These are phyloP conservation scores for Oceanites oceanicus DNA, from an alignment of 2,113 vertebrate genomes.

Conservation along the genomic window DNA sequence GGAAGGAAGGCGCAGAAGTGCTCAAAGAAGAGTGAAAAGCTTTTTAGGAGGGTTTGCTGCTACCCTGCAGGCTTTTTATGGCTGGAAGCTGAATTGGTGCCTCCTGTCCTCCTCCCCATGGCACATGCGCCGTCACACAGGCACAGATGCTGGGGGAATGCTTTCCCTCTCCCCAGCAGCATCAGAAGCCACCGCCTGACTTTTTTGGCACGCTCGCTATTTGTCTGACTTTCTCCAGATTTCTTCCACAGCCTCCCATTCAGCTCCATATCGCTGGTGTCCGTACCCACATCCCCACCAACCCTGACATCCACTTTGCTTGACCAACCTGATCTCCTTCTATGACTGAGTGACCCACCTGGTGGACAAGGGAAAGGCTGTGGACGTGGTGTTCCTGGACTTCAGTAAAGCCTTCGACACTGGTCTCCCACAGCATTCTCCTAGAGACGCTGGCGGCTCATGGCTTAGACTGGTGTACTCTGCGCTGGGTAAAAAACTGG, in stretches of 20 bases:
- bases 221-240: not conserved
- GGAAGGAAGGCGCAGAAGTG: not conserved
- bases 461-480: no score
- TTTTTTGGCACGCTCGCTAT: not conserved
- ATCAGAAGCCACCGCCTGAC: not conserved
- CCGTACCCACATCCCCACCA: accelerated
- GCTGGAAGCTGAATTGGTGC: not conserved
- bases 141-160: no score
- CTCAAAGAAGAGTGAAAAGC: not conserved
- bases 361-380: no score
- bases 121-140: accelerated
- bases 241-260: not conserved
- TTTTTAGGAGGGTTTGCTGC: not conserved
- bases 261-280: not conserved
- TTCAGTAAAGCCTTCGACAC: no score
- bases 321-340: no score
- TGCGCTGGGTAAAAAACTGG: no score
- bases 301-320: accelerated
- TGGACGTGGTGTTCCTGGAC: no score
- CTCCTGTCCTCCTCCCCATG: not conserved
- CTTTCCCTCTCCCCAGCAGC: not conserved
- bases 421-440: no score
- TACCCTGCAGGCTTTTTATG: not conserved
- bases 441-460: no score
- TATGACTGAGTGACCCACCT: no score